Evolutionary conservation across 2,113 vertebrate genomes (phyloP).

Genomic region (Alligator sinensis): DNA sequence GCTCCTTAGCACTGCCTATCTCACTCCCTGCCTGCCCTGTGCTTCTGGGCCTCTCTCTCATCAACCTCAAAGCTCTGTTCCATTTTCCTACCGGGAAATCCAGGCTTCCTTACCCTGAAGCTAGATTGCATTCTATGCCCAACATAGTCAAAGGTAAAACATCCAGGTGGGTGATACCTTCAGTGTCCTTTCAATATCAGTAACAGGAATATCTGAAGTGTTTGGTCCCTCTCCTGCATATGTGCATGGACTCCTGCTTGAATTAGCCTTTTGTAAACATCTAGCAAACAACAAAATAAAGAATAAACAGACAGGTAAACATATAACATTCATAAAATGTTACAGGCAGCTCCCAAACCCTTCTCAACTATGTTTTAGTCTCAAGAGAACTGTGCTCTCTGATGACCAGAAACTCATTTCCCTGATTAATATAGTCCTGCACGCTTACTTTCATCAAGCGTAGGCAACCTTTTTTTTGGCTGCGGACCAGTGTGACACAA

Average conservation of each 20-base stretch:
- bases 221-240: neutral
- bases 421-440: neutral
- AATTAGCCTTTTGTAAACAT: neutral
- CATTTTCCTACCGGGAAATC: neutral
- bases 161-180: neutral
- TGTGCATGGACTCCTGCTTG: neutral
- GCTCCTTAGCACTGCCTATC: neutral
- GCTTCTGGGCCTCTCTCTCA: neutral
- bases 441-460: neutral
- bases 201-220: neutral
- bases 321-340: neutral
- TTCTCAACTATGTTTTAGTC: neutral
- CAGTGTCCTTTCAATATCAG: neutral
- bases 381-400: neutral
- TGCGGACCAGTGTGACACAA: too few species aligned
- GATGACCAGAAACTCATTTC: neutral
- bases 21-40: neutral
- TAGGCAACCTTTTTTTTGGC: too few species aligned
- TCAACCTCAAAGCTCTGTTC: rapidly evolving
- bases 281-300: neutral
- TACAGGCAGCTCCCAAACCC: neutral
- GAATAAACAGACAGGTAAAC: neutral
- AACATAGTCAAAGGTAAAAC: neutral
- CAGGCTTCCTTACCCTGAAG: neutral
- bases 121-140: neutral